phyloP scores from a whole-genome alignment of 1,140 invertebrate species.

The Hyles vespertilio region DNA sequence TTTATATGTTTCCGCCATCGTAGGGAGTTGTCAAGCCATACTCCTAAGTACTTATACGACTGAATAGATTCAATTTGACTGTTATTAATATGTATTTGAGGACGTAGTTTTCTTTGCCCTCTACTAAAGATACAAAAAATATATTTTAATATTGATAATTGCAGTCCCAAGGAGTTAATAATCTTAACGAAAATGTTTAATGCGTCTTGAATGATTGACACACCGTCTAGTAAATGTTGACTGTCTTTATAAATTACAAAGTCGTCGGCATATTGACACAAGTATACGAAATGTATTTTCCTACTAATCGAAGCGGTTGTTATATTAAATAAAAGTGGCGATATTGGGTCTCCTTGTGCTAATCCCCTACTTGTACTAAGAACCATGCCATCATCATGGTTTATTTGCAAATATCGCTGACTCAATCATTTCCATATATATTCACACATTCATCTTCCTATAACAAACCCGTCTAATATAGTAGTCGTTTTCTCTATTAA shows the following conservation, averaged over 20 bases:
- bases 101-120: conserved; percentile 9
- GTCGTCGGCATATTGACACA: no score
- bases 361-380: conserved; percentile 18
- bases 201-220: conserved; percentile 13
- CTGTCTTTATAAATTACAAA: no score
- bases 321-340: no score
- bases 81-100: conserved; percentile 1
- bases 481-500: conserved; percentile 15
- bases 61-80: neutral
- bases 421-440: conserved; percentile 29
- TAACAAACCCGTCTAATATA: conserved; percentile 20
- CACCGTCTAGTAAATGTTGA: conserved; percentile 12
- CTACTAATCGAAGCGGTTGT: no score
- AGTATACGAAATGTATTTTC: no score
- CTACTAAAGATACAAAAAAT: conserved; percentile 27
- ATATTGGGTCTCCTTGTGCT: no score
- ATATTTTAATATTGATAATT: conserved; percentile 21
- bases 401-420: conserved; percentile 21
- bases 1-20: conserved; percentile 22
- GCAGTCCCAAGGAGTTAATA: conserved; percentile 5
- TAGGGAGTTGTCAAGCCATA: conserved; percentile 22
- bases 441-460: conserved; percentile 17
- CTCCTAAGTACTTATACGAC: conserved; percentile 21
- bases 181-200: neutral
- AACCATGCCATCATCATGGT: neutral